Base-by-base conservation (phyloP, 2,113 vertebrate genomes). In the Thymallus thymallus region DNA sequence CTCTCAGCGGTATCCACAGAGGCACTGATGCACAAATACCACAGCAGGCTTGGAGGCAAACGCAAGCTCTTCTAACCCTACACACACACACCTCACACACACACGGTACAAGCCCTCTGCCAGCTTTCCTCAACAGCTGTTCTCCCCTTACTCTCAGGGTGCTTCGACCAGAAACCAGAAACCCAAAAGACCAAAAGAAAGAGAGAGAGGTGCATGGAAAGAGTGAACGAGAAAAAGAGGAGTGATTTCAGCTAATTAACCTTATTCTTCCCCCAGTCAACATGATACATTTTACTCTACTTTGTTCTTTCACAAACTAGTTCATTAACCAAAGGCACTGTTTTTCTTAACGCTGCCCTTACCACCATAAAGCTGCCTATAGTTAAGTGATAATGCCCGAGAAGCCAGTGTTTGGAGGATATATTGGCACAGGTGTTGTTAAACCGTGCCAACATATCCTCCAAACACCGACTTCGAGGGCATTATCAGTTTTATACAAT, bases 61-160 rank as follows among this genome's bases (percentile, higher is more conserved):
- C 48, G 75, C 18, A 23, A 60, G 56, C 56, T 35, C 13, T 77
- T 61, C 69, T 23, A 35, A 68, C 22, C 45, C 18, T 23, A 24
- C 73, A 79, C 64, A 72, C 84, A 86, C 79, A 75, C 85, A n/a
- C n/a, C n/a, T n/a, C 63, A 68, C 55, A 61, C 55, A 66, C 32
- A 55, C 41, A 30, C 6, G 32, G 9, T 45, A 13, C 76, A 66
- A 71, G 55, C 74, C 60, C 46, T 29, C 69, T 26, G 69, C 74
- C 77, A 82, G 51, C 66, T 72, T 29, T 74, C 63, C 69, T 29
- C 20, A 79, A 80, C 82, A 86, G 80, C 83, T 87, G 83, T 77
- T 71, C 41, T 74, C 26, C 77, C 68, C 45, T 74, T 32, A 63
- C 60, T 30, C 48, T 24, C 29, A 12, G 46, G 4, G 5, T 32